Evolutionary conservation across 2,888 invertebrate genomes (phyloP), one percentile per base, ranked within the genome.

Genomic region (Lobophora halterata): DNA sequence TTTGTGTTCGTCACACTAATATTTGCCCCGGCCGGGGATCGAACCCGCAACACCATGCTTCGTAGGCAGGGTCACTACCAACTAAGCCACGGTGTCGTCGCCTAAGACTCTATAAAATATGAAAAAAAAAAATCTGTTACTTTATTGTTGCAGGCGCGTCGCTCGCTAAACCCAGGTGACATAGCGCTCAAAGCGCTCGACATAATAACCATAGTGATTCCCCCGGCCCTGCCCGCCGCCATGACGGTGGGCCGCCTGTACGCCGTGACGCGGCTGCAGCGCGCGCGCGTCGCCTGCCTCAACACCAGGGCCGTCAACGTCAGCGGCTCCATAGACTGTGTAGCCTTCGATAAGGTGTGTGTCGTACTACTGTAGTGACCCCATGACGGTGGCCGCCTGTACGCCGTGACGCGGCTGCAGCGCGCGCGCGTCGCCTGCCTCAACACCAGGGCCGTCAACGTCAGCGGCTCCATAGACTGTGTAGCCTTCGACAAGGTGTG

Each of bases 341-440:
- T 97, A 32, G 96, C 96, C 65, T 97, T 97, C 70, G 97, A 97
- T 71, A 97, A 97, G 91, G 94, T 93, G 25, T 16, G 37, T 25
- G 6, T 10, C 9, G 1, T 23, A 5, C 3, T 24, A 23, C n/a
- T 17, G 18, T 34, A 18, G 12, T n/a, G n/a, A n/a, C n/a, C n/a
- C 98, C 41, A 97, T 98, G 97, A 97, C 97, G 0, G 96, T 97
- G 98, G 98, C 0, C 91, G 95, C 1, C 90, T 96, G 59, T 96
- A 97, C 74, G 98, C 98, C 0, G 97, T 97, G 67, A 90, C 90
- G 33, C 89, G 98, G 4, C 88, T 98, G 26, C 91, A 94, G 71
- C 90, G 90, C 19, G 92, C 93, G 25, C 83, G 92, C 27, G 94
- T 98, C 35, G 95, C 94, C 66, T 98, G 98, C 68, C 97, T 98